Evolutionary conservation across 2,888 invertebrate genomes (phyloP), one percentile per base, ranked within the genome.

Genomic region (Chrysodeixis includens): DNA sequence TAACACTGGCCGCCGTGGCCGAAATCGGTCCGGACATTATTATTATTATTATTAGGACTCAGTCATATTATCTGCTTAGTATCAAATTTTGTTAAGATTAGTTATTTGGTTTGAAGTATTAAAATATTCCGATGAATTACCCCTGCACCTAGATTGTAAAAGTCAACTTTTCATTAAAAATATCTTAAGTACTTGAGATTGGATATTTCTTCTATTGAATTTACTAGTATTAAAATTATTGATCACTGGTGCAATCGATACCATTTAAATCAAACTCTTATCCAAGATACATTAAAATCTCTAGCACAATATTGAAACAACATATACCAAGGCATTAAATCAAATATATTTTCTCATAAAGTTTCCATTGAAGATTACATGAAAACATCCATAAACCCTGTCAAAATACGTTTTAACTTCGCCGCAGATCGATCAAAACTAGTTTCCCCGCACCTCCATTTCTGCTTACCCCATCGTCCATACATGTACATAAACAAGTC

Each of bases 401-500:
- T 74, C 74, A 75, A 66, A 74, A 63, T 18, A 16, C 67, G 71
- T 71, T 71, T 75, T 52, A 67, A 59, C 20, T 71, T 71, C 30
- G 67, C 75, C 71, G 76, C 62, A 71, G 74, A 74, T 74, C 75
- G 74, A 75, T 74, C 74, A 74, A 75, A 75, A 74, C 74, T 74
- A 74, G 74, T 74, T 74, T 62, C 66, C 71, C 66, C 71, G 60
- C 66, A 75, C 66, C 71, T 62, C 60, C 71, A 7, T 56, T 75
- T 74, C 73, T 70, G 59, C 66, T 30, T 75, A 64, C 69, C 64
- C 74, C 56, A 56, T 70, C 56, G 61, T 35, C 74, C 72, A 75
- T 79, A 75, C 73, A 64, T 71, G 76, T 74, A 78, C 66, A 79
- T 78, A 81, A 76, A 81, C 71, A 79, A 71, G 79, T 79, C 78